Conservation (phyloP, 2,888 invertebrate species). For the Toxonevra muliebris region DNA sequence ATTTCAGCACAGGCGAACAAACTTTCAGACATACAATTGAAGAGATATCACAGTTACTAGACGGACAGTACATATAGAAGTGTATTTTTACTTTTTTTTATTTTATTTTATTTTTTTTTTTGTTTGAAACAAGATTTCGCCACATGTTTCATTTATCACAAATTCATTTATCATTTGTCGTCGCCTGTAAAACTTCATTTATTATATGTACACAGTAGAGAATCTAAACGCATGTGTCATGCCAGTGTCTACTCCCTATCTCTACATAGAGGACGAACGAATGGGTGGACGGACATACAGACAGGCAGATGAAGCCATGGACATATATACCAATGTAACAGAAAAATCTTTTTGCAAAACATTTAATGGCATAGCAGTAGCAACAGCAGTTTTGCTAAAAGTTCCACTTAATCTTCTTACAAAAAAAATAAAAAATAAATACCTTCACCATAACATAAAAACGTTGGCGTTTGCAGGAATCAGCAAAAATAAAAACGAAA, state of each 20-base stretch:
- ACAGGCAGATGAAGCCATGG: background rate
- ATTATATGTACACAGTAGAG: conserved; percentile 32
- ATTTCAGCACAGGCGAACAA: conserved; percentile 3
- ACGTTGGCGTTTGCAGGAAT: too few relatives aligned
- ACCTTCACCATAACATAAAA: too few relatives aligned
- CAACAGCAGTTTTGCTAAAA: conserved; percentile 25
- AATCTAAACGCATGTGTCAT: conserved; percentile 29
- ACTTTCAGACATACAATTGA: too few relatives aligned
- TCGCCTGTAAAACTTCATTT: conserved; percentile 37
- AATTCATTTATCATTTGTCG: conserved; percentile 58
- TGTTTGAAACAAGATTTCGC: conserved; percentile 55
- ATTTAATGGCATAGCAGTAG: conserved; percentile 24
- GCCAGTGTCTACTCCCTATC: conserved; percentile 16
- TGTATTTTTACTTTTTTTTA: too few relatives aligned
- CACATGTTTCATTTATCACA: conserved; percentile 58
- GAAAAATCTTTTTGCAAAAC: conserved; percentile 14
- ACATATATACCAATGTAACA: conserved; percentile 3
- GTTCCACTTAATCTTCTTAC: conserved; percentile 24
- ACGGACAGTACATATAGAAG: too few relatives aligned
- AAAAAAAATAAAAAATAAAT: background rate
- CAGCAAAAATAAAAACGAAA: too few relatives aligned
- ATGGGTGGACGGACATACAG: background rate
- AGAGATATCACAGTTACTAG: too few relatives aligned
- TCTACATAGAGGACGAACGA: conserved; percentile 26
- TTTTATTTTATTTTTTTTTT: conserved; percentile 20